Percentiles rank a stretch among this genome's conserved stretches.
Conservation (phyloP, 2,888 invertebrate genomes). For the Lagria hirta region DNA sequence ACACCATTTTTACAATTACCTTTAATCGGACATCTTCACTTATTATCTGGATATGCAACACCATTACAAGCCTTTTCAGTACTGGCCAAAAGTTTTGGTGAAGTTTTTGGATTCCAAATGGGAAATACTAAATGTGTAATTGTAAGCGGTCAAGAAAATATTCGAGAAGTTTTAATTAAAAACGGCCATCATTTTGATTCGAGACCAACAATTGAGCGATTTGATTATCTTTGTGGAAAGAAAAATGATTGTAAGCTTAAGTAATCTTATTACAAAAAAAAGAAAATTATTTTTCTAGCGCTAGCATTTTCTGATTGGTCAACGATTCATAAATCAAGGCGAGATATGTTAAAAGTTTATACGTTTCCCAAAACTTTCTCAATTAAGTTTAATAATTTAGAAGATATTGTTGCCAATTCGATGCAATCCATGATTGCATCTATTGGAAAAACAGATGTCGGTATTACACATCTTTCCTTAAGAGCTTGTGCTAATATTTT, state of each 20-base stretch:
- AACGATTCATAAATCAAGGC: constrained; percentile 61
- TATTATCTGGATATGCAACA: constrained; percentile 60
- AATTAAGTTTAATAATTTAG: constrained; percentile 56
- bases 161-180: constrained; percentile 59
- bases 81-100: constrained; percentile 58
- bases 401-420: constrained; percentile 55
- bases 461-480: constrained; percentile 56
- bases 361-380: constrained; percentile 62
- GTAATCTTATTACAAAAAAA: neutral
- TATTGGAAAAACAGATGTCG: constrained; percentile 31
- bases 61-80: constrained; percentile 62
- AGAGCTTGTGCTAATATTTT: constrained; percentile 63
- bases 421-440: constrained; percentile 46
- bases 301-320: constrained; percentile 73
- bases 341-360: constrained; percentile 61
- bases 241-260: constrained; percentile 67
- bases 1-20: constrained; percentile 60
- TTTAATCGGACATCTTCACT: constrained; percentile 60
- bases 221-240: constrained; percentile 64
- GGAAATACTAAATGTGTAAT: constrained; percentile 61
- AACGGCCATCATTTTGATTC: constrained; percentile 65
- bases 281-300: constrained; percentile 51
- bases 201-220: constrained; percentile 65
- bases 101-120: constrained; percentile 58
- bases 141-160: constrained; percentile 61